Conservation (phyloP, 2,113 vertebrate genomes). For the Prietella phreatophila region DNA sequence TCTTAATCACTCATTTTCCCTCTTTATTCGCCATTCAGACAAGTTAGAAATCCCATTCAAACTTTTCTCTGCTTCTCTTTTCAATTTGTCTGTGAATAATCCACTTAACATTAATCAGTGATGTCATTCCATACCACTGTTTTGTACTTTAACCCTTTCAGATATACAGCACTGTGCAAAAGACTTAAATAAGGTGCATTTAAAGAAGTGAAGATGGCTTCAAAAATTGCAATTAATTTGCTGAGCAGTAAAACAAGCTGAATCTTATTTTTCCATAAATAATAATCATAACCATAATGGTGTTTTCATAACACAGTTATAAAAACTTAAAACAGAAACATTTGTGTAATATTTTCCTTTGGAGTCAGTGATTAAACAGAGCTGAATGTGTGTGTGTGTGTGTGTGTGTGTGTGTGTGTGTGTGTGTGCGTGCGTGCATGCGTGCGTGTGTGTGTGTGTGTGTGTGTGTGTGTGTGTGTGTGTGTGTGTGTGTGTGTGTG, state of each 20-base stretch:
- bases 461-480: too few relatives aligned
- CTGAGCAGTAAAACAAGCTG: background rate
- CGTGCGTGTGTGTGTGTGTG: too few relatives aligned
- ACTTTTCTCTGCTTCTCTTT: conserved; percentile 10
- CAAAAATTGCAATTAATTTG: background rate
- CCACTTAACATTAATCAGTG: conserved; percentile 19
- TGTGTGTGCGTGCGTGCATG: too few relatives aligned
- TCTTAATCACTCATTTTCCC: conserved; percentile 25
- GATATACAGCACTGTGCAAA: background rate
- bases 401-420: too few relatives aligned
- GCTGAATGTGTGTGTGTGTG: too few relatives aligned
- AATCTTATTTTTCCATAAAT: background rate
- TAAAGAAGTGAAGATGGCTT: background rate
- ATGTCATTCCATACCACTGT: background rate
- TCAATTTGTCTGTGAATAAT: background rate
- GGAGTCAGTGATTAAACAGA: too few relatives aligned
- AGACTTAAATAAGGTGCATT: background rate
- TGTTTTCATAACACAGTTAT: background rate
- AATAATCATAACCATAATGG: background rate
- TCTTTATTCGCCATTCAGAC: background rate
- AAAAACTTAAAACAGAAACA: background rate
- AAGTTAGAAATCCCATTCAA: conserved; percentile 4
- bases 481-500: too few relatives aligned
- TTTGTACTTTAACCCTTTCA: background rate
- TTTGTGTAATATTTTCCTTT: too few relatives aligned